These are phyloP conservation scores for Germaria angustata DNA, from an alignment of 2,888 invertebrate species.

Conservation along the genomic window DNA sequence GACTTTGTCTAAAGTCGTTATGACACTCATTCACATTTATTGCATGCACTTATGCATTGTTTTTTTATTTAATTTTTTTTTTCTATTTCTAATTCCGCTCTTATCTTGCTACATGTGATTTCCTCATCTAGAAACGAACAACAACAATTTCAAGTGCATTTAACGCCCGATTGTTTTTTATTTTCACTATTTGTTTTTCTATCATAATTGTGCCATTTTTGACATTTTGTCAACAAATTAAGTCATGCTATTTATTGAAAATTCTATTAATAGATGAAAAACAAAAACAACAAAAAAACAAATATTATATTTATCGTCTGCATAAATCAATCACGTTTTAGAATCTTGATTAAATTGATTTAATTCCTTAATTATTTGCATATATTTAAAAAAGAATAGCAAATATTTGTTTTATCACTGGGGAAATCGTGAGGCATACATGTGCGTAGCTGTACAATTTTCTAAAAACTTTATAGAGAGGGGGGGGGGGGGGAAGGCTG, in stretches of 20 bases:
- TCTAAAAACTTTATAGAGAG: too few relatives aligned
- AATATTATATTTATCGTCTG: neutral
- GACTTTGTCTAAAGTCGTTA: conserved; percentile 64
- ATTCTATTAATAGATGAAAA: neutral
- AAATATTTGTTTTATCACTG: too few relatives aligned
- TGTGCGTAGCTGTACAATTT: too few relatives aligned
- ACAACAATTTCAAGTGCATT: conserved; percentile 52
- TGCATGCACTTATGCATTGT: neutral
- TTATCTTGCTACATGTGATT: conserved; percentile 52
- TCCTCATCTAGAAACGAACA: conserved; percentile 6
- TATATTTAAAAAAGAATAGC: neutral
- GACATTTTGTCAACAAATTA: conserved; percentile 6
- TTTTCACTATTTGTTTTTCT: conserved; percentile 13
- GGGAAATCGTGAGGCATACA: too few relatives aligned
- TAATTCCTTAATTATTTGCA: too few relatives aligned
- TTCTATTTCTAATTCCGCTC: neutral
- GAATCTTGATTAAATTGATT: neutral
- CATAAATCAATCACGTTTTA: conserved; percentile 13
- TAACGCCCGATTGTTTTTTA: conserved; percentile 27
- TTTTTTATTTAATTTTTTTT: neutral
- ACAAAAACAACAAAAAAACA: neutral
- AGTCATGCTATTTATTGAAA: neutral
- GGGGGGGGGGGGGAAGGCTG: too few relatives aligned
- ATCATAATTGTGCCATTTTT: conserved; percentile 25
- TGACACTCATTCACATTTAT: conserved; percentile 22